A percentile compares a stretch with the other conserved stretches of the same genome.
These are phyloP conservation scores for Villa cingulata DNA, from an alignment of 2,888 invertebrate genomes.

Conservation along the genomic window DNA sequence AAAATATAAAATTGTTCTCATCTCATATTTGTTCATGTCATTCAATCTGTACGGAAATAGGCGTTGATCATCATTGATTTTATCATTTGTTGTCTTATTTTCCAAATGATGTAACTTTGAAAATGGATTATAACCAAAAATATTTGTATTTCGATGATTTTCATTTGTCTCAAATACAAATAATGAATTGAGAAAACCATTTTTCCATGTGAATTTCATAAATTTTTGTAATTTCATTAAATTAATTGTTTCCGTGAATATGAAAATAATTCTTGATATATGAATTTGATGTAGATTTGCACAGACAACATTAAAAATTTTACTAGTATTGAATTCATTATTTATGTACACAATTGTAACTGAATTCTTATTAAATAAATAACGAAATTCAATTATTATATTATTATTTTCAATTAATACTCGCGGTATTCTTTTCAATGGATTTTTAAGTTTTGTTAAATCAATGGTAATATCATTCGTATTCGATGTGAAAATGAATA, in stretches of 20 bases:
- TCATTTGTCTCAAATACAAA: neutral
- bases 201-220: neutral
- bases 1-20: neutral
- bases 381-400: neutral
- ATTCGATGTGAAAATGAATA: neutral
- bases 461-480: neutral
- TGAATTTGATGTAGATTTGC: neutral
- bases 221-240: neutral
- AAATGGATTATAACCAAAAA: neutral
- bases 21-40: neutral
- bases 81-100: neutral
- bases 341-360: neutral
- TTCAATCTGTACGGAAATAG: neutral
- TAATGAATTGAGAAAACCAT: neutral
- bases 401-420: neutral
- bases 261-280: neutral
- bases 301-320: neutral
- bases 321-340: neutral
- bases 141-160: neutral
- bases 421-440: neutral
- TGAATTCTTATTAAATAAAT: neutral
- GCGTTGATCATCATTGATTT: neutral
- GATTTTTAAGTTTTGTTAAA: neutral
- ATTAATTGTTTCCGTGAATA: neutral
- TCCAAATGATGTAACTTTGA: neutral